Conservation (phyloP, 2,888 invertebrate species). For the Phasia obesa region DNA sequence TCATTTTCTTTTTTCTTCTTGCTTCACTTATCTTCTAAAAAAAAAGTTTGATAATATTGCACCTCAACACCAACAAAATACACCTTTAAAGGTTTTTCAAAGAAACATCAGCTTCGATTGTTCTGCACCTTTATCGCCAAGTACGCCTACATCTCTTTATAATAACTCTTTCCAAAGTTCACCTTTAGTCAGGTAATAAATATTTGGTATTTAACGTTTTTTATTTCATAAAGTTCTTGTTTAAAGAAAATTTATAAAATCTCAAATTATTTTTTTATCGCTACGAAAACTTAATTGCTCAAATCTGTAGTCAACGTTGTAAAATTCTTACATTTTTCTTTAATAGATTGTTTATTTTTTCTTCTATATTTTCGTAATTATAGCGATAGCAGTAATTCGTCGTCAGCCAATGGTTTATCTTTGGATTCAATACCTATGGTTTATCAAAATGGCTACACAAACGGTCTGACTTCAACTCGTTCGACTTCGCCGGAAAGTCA, state of each 20-base stretch:
- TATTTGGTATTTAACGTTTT: constrained; percentile 15
- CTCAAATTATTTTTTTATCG: too few relatives aligned
- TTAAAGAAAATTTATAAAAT: too few relatives aligned
- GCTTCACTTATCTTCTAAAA: constrained; percentile 70
- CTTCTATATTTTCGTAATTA: constrained; percentile 28
- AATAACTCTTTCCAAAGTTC: constrained; percentile 82
- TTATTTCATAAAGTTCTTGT: background rate
- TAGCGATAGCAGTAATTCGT: constrained; percentile 81
- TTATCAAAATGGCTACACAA: constrained; percentile 74
- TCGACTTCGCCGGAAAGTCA: constrained; percentile 82
- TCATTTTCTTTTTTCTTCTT: constrained; percentile 57
- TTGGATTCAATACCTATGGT: constrained; percentile 78
- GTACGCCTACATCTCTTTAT: constrained; percentile 82
- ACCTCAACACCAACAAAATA: constrained; percentile 78
- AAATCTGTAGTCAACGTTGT: background rate
- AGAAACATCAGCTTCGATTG: constrained; percentile 83
- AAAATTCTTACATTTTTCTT: too few relatives aligned
- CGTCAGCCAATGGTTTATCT: constrained; percentile 78
- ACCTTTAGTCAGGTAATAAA: constrained; percentile 81
- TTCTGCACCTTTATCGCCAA: constrained; percentile 82
- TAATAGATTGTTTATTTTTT: background rate
- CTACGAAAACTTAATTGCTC: too few relatives aligned
- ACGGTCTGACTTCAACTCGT: constrained; percentile 78
- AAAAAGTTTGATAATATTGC: constrained; percentile 82
- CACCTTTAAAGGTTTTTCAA: constrained; percentile 82